A percentile compares a stretch with the other conserved stretches of the same genome.
Conservation (phyloP, 1,140 invertebrate species). For the Trichogramma pretiosum region DNA sequence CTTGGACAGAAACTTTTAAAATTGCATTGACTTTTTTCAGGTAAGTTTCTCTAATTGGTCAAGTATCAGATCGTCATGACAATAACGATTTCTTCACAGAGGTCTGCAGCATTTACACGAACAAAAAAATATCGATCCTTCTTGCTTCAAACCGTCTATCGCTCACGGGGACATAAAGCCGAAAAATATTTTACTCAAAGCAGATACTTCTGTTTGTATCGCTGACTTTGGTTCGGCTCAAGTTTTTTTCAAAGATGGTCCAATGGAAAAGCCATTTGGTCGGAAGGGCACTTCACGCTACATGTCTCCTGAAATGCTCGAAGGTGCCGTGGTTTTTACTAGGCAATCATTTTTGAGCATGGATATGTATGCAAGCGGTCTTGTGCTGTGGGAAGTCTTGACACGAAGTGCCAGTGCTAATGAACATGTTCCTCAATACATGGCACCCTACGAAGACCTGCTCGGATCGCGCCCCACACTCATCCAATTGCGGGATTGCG, state of each 20-base stretch:
- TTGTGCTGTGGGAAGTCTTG: slow-evolving; percentile 85
- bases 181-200: neutral
- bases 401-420: slow-evolving; percentile 48
- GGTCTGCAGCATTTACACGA: slow-evolving; percentile 4
- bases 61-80: neutral
- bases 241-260: neutral
- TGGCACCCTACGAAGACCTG: slow-evolving; percentile 72
- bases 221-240: neutral
- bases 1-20: neutral
- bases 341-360: slow-evolving; percentile 83
- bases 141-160: neutral
- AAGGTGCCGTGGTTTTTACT: slow-evolving; percentile 83
- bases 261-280: neutral
- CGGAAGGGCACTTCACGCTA: slow-evolving; percentile 78
- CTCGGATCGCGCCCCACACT: slow-evolving; percentile 59
- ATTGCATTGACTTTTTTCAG: neutral
- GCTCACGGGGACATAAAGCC: slow-evolving; percentile 7
- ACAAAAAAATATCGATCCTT: neutral
- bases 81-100: neutral
- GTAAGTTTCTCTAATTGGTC: neutral
- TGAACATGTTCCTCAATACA: slow-evolving; percentile 54
- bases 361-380: slow-evolving; percentile 84
- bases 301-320: slow-evolving; percentile 88
- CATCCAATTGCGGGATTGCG: slow-evolving; percentile 68
- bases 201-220: neutral